These are phyloP conservation scores for Buphagus erythrorhynchus DNA, from an alignment of 2,797 vertebrate genomes.

Conservation along the genomic window DNA sequence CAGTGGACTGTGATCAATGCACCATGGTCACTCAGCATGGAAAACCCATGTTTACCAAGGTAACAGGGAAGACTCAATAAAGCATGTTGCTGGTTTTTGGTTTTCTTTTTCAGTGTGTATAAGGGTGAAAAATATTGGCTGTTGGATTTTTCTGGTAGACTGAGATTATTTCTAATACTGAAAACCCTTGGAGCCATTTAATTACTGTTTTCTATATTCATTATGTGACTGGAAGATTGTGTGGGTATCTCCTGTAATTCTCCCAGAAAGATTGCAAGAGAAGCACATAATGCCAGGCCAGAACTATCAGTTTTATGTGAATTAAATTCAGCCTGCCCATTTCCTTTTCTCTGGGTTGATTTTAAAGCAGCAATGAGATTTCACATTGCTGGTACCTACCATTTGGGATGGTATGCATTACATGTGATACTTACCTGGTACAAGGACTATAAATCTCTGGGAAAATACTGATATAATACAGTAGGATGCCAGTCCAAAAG, in stretches of 20 bases:
- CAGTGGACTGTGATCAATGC: slow-evolving; percentile 98
- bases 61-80: slow-evolving; percentile 66
- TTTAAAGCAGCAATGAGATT: slow-evolving; percentile 4
- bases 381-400: background rate
- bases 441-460: background rate
- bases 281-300: background rate
- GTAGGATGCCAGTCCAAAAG: background rate
- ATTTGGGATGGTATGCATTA: background rate
- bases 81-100: background rate
- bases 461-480: slow-evolving; percentile 14
- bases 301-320: background rate
- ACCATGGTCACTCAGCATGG: slow-evolving; percentile 99
- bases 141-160: slow-evolving; percentile 33
- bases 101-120: background rate
- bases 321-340: background rate
- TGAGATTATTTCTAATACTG: slow-evolving; percentile 25
- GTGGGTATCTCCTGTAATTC: background rate
- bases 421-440: background rate
- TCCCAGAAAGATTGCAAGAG: background rate
- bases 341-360: background rate
- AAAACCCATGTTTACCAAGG: slow-evolving; percentile 99
- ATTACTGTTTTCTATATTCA: slow-evolving; percentile 26
- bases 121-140: background rate
- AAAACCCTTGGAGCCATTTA: slow-evolving; percentile 15
- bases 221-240: slow-evolving; percentile 2